phyloP scores from a whole-genome alignment of 92 coral and sea anemone species.

The Porites evermanni region DNA sequence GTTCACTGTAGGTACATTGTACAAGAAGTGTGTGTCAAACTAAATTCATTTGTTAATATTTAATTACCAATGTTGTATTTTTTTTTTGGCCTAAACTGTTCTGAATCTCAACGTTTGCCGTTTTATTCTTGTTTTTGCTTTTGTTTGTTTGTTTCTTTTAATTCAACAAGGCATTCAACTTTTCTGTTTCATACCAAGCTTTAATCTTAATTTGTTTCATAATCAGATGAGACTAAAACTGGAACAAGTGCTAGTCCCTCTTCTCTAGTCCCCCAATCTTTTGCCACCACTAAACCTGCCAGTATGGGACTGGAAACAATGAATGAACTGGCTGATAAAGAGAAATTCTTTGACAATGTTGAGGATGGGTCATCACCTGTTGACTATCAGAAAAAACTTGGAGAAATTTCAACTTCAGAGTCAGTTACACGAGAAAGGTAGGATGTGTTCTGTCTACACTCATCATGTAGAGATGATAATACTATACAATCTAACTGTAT shows the following conservation, averaged over 20 bases:
- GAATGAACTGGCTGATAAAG: conserved; percentile 82
- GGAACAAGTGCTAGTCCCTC: conserved; percentile 61
- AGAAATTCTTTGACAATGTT: conserved; percentile 73
- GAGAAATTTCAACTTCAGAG: conserved; percentile 73
- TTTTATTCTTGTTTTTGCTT: background rate
- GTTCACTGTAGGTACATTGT: too few species aligned
- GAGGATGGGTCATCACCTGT: conserved; percentile 64
- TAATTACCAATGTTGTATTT: too few species aligned
- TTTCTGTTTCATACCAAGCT: too few species aligned
- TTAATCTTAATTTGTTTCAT: background rate
- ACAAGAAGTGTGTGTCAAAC: too few species aligned
- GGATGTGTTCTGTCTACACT: too few species aligned
- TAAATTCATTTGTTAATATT: too few species aligned
- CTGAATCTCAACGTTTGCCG: too few species aligned
- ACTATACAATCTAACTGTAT: too few species aligned
- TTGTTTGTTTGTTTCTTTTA: too few species aligned
- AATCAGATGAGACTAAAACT: conserved; percentile 44
- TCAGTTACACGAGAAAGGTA: conserved; percentile 41
- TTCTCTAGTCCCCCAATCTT: conserved; percentile 46
- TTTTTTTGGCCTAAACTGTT: too few species aligned
- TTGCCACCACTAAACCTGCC: conserved; percentile 40
- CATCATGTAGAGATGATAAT: too few species aligned
- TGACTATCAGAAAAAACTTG: conserved; percentile 80
- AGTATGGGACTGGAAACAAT: conserved; percentile 84
- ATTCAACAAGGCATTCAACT: background rate